Evolutionary conservation across 2,113 vertebrate species (phyloP), one percentile per base, ranked within the genome.

Genomic region (Chitala chitala): DNA sequence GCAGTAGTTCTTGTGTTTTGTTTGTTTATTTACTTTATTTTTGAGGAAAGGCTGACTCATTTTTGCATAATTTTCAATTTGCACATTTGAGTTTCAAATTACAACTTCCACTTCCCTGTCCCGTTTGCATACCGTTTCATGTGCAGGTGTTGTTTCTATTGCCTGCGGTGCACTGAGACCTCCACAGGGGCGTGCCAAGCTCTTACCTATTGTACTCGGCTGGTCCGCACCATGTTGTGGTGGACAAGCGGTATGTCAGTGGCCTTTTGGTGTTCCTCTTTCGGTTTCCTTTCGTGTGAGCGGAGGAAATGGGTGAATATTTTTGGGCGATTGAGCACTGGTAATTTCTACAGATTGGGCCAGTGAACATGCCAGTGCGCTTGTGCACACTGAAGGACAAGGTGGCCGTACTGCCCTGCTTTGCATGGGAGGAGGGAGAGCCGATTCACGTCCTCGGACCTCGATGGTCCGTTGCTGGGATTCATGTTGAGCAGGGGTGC

Each of bases 11-110:
- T 44, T 46, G 65, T 48, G 12, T n/a, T 69, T 17, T 42, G 36
- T 42, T 12, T 38, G 42, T 81, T 73, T 81, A n/a, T 75, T 77
- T 50, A 80, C 51, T 69, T 77, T 71, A 81, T 66, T 26, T 48
- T 76, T 33, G 44, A 75, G 72, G 72, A 59, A 79, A 76, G 74
- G 68, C 42, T 66, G 48, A 54, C 51, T 64, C 63, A 20, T 9
- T 51, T 82, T 83, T 81, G 80, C 80, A 79, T 83, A 71, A 59
- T 56, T 59, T 72, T 50, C 78, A n/a, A 65, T 70, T 56, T 74
- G 22, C 65, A 56, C 63, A 77, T 82, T 83, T 82, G 78, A 70
- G 48, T 80, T 69, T 81, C 78, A 80, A 78, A 80, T 82, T 73
- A 63, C 65, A 58, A 76, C 81, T 76, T 81, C 74, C 71, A 78